Evolutionary conservation across 2,113 vertebrate genomes (phyloP).

Genomic region (Entelurus aequoreus): DNA sequence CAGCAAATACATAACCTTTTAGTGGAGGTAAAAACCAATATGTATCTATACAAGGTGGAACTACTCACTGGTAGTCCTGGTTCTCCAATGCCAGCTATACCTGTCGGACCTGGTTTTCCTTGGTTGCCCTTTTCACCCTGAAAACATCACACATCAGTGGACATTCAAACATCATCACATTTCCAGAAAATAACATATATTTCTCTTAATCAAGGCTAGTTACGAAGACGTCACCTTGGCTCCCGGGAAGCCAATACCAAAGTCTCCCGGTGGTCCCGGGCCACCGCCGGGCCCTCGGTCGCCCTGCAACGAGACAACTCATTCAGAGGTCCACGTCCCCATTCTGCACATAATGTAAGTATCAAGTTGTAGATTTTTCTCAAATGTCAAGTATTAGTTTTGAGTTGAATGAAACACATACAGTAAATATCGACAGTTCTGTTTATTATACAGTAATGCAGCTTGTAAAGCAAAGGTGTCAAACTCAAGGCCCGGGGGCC

Average conservation of each 20-base stretch:
- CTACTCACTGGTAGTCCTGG: constrained; percentile 80
- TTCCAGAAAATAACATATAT: not conserved
- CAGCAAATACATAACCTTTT: no score
- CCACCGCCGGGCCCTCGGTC: constrained; percentile 72
- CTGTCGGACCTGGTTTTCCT: constrained; percentile 73
- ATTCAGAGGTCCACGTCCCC: no score
- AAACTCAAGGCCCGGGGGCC: no score
- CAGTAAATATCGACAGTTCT: not conserved
- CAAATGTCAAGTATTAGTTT: no score
- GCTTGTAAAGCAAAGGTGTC: not conserved
- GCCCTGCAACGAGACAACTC: constrained; percentile 46
- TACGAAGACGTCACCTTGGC: constrained; percentile 72
- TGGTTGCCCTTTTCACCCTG: constrained; percentile 81
- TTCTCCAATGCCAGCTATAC: constrained; percentile 74
- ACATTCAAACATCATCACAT: not conserved
- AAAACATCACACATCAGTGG: constrained; percentile 8
- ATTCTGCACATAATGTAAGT: not conserved
- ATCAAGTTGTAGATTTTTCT: no score
- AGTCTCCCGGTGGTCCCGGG: constrained; percentile 72
- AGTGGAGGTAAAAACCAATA: no score
- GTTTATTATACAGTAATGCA: not conserved
- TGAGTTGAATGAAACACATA: no score
- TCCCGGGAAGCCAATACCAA: constrained; percentile 81
- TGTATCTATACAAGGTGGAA: not conserved
- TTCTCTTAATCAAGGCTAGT: no score